Evolutionary conservation across 2,797 vertebrate species (phyloP), one percentile per base, ranked within the genome.

Genomic region (Meriones psammophilus): DNA sequence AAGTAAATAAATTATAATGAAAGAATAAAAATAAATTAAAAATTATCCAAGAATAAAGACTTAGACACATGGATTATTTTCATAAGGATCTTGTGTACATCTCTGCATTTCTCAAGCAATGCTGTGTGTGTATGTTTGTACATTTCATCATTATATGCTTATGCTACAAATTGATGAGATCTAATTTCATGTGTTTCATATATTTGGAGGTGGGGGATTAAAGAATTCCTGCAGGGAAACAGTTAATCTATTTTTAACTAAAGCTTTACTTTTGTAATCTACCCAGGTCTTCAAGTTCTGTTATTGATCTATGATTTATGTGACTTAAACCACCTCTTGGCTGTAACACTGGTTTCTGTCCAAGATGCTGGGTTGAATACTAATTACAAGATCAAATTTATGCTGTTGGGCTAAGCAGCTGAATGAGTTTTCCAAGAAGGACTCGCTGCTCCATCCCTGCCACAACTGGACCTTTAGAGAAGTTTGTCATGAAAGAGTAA

Each of bases 301-400:
- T 99, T 98, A 99, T 99, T 99, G 99, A 99, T 99, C 99, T 99
- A 99, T 99, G 99, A 99, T 99, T 99, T 99, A 99, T 99, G 99
- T 99, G 99, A 99, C 99, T 99, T 99, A 99, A 99, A 99, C 98
- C 99, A 99, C 99, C 99, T 99, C 99, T 99, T 99, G 98, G 99
- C 99, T 99, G 99, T 99, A 99, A 99, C 99, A 99, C 98, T 99
- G 99, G 98, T 99, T 99, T 99, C 99, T 99, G 98, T 99, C 99
- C 99, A 98, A 98, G 98, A 97, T 98, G 98, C 99, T 99, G 99
- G 99, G 99, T 98, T 98, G 99, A 99, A 99, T 99, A 99, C 99
- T 99, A 99, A 99, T 99, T 99, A 99, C 98, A 94, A 99, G 99
- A 99, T 99, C 99, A 99, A 99, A 99, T 99, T 99, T 99, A 99